phyloP scores from a whole-genome alignment of 2,797 vertebrate species.

The Cuniculus paca region DNA sequence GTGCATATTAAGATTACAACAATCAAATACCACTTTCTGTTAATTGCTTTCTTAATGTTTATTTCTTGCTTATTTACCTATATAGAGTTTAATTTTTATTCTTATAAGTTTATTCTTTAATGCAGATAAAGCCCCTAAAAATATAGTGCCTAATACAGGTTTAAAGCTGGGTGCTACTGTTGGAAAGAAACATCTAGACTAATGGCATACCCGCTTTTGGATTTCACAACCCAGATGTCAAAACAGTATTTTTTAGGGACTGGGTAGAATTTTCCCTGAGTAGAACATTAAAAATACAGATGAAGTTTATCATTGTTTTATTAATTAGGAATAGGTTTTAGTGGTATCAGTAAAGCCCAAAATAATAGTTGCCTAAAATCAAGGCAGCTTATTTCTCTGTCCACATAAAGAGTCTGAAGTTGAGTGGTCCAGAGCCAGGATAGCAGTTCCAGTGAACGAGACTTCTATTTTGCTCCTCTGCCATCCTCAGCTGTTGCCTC shows the following conservation, averaged over 20 bases:
- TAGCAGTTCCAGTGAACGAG: neutral
- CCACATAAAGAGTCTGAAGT: neutral
- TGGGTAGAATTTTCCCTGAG: slow-evolving; percentile 1
- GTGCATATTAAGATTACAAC: slow-evolving; percentile 67
- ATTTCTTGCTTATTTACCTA: neutral
- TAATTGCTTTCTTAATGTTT: neutral
- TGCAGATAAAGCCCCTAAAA: neutral
- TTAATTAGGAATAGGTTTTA: slow-evolving; percentile 33
- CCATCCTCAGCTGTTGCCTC: neutral
- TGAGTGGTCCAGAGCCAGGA: neutral
- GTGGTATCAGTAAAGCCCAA: neutral
- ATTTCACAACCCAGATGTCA: slow-evolving; percentile 37
- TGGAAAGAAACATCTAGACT: neutral
- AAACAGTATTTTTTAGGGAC: neutral
- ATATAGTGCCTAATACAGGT: neutral
- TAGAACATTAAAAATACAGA: slow-evolving; percentile 9
- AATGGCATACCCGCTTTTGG: neutral
- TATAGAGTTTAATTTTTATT: slow-evolving; percentile 21
- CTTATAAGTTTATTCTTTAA: slow-evolving; percentile 22
- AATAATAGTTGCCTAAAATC: neutral
- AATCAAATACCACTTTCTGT: neutral
- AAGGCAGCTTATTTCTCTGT: neutral
- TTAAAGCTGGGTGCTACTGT: neutral
- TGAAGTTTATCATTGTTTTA: neutral
- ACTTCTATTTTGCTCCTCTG: neutral